phyloP scores from a whole-genome alignment of 30 jellyfish, hydroid and myxozoan species.

The Sanderia malayensis region DNA sequence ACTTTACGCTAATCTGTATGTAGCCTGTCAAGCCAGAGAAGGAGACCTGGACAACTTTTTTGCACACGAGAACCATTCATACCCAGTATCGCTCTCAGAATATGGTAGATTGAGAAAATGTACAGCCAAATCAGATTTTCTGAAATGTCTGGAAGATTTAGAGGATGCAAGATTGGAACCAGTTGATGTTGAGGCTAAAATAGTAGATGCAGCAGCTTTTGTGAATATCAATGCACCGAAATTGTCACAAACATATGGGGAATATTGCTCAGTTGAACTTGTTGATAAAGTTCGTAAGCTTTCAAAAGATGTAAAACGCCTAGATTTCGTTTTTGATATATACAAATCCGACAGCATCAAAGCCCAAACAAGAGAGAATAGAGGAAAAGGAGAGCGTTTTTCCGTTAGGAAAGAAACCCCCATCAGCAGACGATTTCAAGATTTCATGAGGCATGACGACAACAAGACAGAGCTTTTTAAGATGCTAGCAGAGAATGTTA shows the following conservation, averaged over 20 bases:
- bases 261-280: background rate
- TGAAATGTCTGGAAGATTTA: conserved; percentile 7
- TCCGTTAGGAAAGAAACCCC: background rate
- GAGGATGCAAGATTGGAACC: background rate
- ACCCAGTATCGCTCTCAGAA: background rate
- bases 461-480: background rate
- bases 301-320: too few relatives aligned
- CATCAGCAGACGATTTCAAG: background rate
- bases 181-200: background rate
- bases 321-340: background rate
- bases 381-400: background rate
- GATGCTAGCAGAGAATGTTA: background rate
- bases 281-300: background rate
- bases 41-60: background rate
- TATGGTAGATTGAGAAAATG: conserved; percentile 10
- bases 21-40: background rate
- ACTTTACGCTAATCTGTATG: background rate
- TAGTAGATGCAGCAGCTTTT: background rate
- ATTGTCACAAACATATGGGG: background rate
- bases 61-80: background rate
- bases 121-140: conserved; percentile 6
- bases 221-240: background rate
- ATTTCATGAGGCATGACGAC: background rate
- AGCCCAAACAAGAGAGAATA: background rate
- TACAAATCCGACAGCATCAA: background rate